Conservation (phyloP, 1,140 invertebrate genomes). For the Bombus ignitus region DNA sequence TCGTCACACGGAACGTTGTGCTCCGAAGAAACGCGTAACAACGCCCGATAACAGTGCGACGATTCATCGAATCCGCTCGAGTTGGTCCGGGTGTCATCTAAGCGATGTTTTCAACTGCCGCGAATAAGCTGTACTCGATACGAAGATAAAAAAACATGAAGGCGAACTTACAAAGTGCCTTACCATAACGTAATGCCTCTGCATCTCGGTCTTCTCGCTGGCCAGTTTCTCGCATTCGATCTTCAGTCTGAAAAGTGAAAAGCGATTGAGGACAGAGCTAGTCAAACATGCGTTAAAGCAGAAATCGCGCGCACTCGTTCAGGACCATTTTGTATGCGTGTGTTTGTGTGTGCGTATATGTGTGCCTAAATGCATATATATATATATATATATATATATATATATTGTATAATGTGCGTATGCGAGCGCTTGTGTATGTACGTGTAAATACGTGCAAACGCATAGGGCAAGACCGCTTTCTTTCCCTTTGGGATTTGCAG, state of each 20-base stretch:
- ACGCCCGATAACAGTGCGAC: no score
- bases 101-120: background rate
- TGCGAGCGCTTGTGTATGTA: no score
- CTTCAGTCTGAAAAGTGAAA: constrained; percentile 86
- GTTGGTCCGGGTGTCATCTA: background rate
- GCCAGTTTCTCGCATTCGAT: constrained; percentile 96
- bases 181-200: constrained; percentile 98
- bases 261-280: constrained; percentile 26
- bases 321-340: background rate
- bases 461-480: background rate
- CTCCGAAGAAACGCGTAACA: no score
- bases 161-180: constrained; percentile 81
- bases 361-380: background rate
- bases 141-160: constrained; percentile 52
- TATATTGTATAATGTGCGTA: background rate
- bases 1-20: no score
- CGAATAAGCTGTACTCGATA: constrained; percentile 11
- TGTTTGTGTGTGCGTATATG: accelerated
- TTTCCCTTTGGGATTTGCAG: constrained; percentile 65
- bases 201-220: constrained; percentile 98
- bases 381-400: no score
- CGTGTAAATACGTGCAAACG: background rate
- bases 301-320: background rate
- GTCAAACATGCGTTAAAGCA: constrained; percentile 30
- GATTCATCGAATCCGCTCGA: no score